Conservation (phyloP, 2,113 vertebrate species). For the Lucifuga dentata region DNA sequence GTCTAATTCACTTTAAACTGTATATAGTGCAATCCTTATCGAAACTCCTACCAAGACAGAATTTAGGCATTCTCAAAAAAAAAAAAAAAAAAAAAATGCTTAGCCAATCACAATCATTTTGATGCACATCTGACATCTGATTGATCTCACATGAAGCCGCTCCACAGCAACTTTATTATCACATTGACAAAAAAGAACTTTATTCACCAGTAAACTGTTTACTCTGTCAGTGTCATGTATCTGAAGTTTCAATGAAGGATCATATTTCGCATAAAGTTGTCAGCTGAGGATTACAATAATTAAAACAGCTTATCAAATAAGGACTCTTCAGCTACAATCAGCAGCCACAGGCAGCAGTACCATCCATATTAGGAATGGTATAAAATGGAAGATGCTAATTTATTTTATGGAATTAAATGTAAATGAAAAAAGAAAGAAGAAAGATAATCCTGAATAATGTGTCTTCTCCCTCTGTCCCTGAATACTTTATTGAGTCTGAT, state of each 20-base stretch:
- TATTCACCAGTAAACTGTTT: background rate
- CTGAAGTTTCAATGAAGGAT: constrained; percentile 20
- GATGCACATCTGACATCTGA: too few relatives aligned
- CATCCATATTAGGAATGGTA: constrained; percentile 41
- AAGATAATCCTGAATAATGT: constrained; percentile 67
- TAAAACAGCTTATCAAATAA: constrained; percentile 60
- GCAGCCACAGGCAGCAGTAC: constrained; percentile 51
- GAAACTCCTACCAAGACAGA: too few relatives aligned
- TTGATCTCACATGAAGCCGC: too few relatives aligned
- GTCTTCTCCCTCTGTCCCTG: constrained; percentile 16
- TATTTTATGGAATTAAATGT: constrained; percentile 44
- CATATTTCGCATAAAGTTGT: constrained; percentile 36
- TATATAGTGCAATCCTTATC: too few relatives aligned
- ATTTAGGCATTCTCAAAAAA: too few relatives aligned
- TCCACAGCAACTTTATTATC: too few relatives aligned
- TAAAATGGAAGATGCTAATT: constrained; percentile 64
- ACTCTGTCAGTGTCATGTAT: constrained; percentile 10
- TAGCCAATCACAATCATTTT: too few relatives aligned
- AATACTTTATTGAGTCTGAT: constrained; percentile 63
- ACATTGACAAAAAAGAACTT: background rate
- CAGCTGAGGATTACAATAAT: constrained; percentile 52
- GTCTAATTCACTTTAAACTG: too few relatives aligned
- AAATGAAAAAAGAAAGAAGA: constrained; percentile 56
- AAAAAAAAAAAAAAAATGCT: too few relatives aligned
- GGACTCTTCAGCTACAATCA: constrained; percentile 42